Conservation (phyloP, 37 sponge, comb jelly and placozoan genomes). For the Cliona cf. orientalis region DNA sequence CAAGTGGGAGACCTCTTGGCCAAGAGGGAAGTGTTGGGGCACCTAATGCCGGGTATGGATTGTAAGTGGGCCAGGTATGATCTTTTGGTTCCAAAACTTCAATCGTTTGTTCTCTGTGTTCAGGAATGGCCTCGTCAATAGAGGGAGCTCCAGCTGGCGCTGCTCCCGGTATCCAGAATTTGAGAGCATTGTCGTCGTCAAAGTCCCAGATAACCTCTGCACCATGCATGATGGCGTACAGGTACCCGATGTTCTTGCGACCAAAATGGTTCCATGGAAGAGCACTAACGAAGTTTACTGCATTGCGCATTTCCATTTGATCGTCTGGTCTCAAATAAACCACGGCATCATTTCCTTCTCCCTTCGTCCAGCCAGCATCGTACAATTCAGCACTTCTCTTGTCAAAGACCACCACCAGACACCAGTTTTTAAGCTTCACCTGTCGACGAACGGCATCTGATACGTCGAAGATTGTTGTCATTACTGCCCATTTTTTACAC, state of each 20-base stretch:
- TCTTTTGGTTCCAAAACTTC: slow-evolving; percentile 7
- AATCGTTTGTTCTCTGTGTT: not conserved
- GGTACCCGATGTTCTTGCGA: slow-evolving; percentile 71
- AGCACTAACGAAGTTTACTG: slow-evolving; percentile 27
- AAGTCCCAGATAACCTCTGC: slow-evolving; percentile 73
- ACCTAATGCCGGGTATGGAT: slow-evolving; percentile 63
- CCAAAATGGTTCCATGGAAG: slow-evolving; percentile 63
- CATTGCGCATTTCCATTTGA: slow-evolving; percentile 19
- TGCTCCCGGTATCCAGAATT: slow-evolving; percentile 54
- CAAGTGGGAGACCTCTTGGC: slow-evolving; percentile 67
- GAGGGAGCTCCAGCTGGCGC: slow-evolving; percentile 47
- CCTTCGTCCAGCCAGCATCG: slow-evolving; percentile 23
- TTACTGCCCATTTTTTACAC: slow-evolving; percentile 60
- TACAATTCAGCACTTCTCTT: slow-evolving; percentile 41
- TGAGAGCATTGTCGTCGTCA: slow-evolving; percentile 73
- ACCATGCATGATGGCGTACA: slow-evolving; percentile 66
- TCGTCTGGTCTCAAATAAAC: slow-evolving; percentile 37
- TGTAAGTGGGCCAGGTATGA: slow-evolving; percentile 49
- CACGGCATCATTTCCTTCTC: slow-evolving; percentile 40
- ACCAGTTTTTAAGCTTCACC: slow-evolving; percentile 49
- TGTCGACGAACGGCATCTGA: slow-evolving; percentile 48
- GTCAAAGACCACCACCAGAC: slow-evolving; percentile 62
- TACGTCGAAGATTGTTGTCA: slow-evolving; percentile 50
- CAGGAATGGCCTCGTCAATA: slow-evolving; percentile 14
- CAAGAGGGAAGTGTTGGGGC: slow-evolving; percentile 53